phyloP scores from a whole-genome alignment of 2,888 invertebrate species.

The Buathra laborator region DNA sequence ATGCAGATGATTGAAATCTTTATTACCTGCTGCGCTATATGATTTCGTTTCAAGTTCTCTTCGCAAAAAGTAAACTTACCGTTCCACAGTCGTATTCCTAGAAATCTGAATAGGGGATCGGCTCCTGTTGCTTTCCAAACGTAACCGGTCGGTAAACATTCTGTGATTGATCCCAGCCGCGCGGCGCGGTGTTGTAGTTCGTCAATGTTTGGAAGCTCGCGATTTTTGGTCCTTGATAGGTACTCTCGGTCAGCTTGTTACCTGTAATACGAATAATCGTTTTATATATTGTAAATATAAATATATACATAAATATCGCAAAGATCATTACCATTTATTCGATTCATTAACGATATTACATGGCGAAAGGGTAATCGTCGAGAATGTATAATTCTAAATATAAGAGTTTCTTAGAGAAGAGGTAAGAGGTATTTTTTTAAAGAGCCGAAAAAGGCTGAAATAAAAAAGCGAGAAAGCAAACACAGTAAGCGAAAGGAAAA shows the following conservation, averaged over 20 bases:
- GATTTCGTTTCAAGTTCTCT: not conserved
- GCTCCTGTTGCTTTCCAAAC: slow-evolving; percentile 87
- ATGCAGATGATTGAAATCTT: too few relatives aligned
- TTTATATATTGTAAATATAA: not conserved
- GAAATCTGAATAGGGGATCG: slow-evolving; percentile 83
- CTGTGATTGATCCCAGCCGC: slow-evolving; percentile 92
- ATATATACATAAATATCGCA: not conserved
- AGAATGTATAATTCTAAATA: slow-evolving; percentile 14
- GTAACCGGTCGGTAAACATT: slow-evolving; percentile 91
- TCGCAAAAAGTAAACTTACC: slow-evolving; percentile 24
- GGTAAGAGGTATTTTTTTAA: not conserved
- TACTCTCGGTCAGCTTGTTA: slow-evolving; percentile 76
- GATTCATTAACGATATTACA: not conserved
- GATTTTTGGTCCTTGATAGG: slow-evolving; percentile 82
- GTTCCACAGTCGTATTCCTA: slow-evolving; percentile 68
- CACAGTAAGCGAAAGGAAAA: slow-evolving; percentile 10
- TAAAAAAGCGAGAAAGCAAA: not conserved
- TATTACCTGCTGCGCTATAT: not conserved
- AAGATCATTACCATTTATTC: not conserved
- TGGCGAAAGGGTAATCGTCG: not conserved
- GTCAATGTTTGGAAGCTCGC: slow-evolving; percentile 84
- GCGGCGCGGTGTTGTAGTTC: slow-evolving; percentile 94
- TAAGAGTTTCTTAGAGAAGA: not conserved
- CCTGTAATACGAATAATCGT: slow-evolving; percentile 70
- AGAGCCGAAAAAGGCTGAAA: not conserved